Percentiles rank a stretch among this genome's conserved stretches.
These are phyloP conservation scores for Gouania willdenowi DNA, from an alignment of 2,797 vertebrate genomes.

Conservation along the genomic window DNA sequence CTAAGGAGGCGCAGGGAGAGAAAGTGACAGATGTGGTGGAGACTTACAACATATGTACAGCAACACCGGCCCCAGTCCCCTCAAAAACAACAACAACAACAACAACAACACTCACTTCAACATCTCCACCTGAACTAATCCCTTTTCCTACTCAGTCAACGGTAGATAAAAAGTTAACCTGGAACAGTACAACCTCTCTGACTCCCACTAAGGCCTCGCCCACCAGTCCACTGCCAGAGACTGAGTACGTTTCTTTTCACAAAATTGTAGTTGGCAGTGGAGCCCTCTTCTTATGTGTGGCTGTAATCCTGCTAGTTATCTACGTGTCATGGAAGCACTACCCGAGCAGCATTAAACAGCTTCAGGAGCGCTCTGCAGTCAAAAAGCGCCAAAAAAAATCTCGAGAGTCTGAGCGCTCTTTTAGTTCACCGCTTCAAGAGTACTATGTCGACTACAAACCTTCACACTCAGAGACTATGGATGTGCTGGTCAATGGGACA, in stretches of 20 bases:
- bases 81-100: constrained; percentile 78
- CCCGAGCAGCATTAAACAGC: constrained; percentile 93
- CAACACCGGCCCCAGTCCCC: constrained; percentile 75
- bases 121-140: constrained; percentile 70
- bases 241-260: constrained; percentile 93
- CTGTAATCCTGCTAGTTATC: constrained; percentile 94
- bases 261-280: constrained; percentile 95
- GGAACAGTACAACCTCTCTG: constrained; percentile 62
- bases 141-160: constrained; percentile 77
- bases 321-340: constrained; percentile 97
- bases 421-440: constrained; percentile 95
- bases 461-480: constrained; percentile 96
- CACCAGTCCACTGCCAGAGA: constrained; percentile 79
- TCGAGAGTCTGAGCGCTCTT: constrained; percentile 86
- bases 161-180: constrained; percentile 68
- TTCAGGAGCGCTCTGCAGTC: constrained; percentile 90
- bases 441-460: constrained; percentile 99
- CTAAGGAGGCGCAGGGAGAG: constrained; percentile 91
- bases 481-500: constrained; percentile 96
- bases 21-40: constrained; percentile 91
- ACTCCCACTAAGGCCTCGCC: constrained; percentile 71
- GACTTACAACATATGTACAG: constrained; percentile 85
- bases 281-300: constrained; percentile 92
- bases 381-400: constrained; percentile 91
- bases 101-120: constrained; percentile 68